Evolutionary conservation across 2,797 vertebrate genomes (phyloP).

Genomic region (Pantherophis vulpinus): DNA sequence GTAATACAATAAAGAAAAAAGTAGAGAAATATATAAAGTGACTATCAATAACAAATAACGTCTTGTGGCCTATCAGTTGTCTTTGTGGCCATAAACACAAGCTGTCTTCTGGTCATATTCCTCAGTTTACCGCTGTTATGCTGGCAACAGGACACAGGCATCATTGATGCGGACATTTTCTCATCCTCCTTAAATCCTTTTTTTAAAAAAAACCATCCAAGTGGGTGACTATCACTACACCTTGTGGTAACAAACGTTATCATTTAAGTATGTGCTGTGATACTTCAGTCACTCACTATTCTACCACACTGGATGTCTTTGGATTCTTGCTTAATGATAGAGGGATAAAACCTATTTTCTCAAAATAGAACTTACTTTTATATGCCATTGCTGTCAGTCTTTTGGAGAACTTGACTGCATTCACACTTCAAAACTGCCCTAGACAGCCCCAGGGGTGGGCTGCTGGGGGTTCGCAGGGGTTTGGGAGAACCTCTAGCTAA

Average conservation of each 20-base stretch:
- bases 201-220: not conserved
- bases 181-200: not conserved
- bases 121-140: not conserved
- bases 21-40: not conserved
- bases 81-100: not conserved
- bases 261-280: not conserved
- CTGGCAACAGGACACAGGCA: not conserved
- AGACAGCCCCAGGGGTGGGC: not conserved
- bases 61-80: not conserved
- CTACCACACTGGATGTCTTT: not conserved
- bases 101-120: not conserved
- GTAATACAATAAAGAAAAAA: not conserved
- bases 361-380: not conserved
- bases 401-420: not conserved
- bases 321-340: not conserved
- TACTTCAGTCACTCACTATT: not conserved
- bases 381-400: not conserved
- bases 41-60: not conserved
- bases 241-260: not conserved
- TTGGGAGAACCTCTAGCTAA: too few relatives aligned
- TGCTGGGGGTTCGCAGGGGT: too few relatives aligned
- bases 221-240: not conserved
- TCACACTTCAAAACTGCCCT: not conserved
- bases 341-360: not conserved
- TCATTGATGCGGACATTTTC: not conserved